Conservation (phyloP, 2,113 vertebrate species). For the Dicaeum eximium region DNA sequence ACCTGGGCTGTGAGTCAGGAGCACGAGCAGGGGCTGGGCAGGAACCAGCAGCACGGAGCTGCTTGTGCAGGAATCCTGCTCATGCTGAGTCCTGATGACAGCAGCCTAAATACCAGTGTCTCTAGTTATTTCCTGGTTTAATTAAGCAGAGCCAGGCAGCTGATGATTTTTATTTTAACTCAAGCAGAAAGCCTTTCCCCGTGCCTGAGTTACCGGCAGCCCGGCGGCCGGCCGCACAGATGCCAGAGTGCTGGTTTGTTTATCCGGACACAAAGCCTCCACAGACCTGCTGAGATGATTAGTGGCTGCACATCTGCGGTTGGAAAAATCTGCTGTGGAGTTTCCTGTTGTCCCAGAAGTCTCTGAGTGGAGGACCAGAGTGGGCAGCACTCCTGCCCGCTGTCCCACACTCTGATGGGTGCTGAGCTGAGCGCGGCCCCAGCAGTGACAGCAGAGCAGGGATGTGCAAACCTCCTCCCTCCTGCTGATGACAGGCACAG, state of each 20-base stretch:
- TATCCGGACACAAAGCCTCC: neutral
- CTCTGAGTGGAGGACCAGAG: accelerated
- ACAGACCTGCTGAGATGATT: neutral
- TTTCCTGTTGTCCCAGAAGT: neutral
- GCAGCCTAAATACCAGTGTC: neutral
- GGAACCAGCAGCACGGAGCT: neutral
- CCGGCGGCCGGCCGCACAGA: neutral
- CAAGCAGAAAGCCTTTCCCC: neutral
- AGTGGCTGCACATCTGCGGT: neutral
- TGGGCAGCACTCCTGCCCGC: accelerated
- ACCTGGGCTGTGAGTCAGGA: accelerated
- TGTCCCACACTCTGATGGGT: accelerated
- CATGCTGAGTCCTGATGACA: neutral
- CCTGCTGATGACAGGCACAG: neutral
- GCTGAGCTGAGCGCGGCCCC: neutral
- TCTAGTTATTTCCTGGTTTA: neutral
- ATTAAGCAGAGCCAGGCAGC: slow-evolving; percentile 25
- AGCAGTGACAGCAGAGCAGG: accelerated
- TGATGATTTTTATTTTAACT: neutral
- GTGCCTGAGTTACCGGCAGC: neutral
- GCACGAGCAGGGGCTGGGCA: accelerated
- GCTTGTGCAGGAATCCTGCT: neutral
- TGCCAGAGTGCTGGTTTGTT: neutral
- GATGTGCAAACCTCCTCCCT: neutral
- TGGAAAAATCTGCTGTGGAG: neutral